Evolutionary conservation across 92 coral and sea anemone species (phyloP), one percentile per base, ranked within the genome.

Genomic region (Phenganax subtilis): DNA sequence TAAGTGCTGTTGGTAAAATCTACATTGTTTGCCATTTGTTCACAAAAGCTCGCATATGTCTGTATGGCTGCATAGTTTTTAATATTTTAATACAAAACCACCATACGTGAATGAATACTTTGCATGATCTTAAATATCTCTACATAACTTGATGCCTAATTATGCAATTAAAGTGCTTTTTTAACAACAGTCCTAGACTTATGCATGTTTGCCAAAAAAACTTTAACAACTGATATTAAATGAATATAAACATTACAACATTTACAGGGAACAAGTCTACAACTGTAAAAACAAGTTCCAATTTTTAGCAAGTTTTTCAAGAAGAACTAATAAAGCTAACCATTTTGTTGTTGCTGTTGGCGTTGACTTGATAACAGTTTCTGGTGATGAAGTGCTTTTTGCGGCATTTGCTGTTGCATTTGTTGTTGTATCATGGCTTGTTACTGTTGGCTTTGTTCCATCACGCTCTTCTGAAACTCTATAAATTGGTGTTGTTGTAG

Each of bases 1-100:
- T 87, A 14, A 85, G 90, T 70, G 12, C 78, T 3, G 78, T 77
- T 10, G 82, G 82, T 14, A 77, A 77, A 37, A 55, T 77, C 72
- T 80, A 64, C 20, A 52, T 62, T 55, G 75, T 80, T 66, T 80
- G 75, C 25, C 28, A 75, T 51, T 51, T 80, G 55, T 75, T 80
- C 37, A 37, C 62, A 64, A 66, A 80, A 64, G 84, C 84, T 20
- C 16, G 27, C 53, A 80, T 75, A 20, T 80, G 84, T 63, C 56
- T 80, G 8, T 66, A 67, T 67, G 73, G 44, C 73, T 67, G 51
- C 1, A 9, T 67, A 67, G 25, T 51, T 7, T 67, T 51, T 4
- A 8, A 67, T 67, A 7, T 7, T 67, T 67, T 67, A 67, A 67
- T 67, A 17, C 25, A 67, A 27, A 67, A 8, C 73, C 73, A 17